Conservation (phyloP, 2,888 invertebrate species). For the Harpalus rufipes region DNA sequence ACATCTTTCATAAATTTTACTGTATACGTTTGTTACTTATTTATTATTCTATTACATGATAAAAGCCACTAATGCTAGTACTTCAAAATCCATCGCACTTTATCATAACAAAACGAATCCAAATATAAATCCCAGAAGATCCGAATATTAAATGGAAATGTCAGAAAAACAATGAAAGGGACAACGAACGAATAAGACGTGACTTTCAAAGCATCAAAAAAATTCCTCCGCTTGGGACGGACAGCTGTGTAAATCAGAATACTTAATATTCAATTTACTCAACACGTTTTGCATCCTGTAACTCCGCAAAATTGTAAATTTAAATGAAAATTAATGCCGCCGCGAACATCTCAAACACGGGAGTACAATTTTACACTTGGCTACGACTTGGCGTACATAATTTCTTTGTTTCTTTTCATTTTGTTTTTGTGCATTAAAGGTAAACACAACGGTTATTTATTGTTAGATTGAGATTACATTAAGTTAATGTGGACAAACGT, state of each 20-base stretch:
- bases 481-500: slow-evolving; percentile 8
- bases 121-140: slow-evolving; percentile 33
- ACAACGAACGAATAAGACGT: slow-evolving; percentile 22
- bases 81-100: background rate
- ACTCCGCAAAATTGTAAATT: slow-evolving; percentile 36
- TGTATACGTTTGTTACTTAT: too few species aligned
- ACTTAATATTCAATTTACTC: slow-evolving; percentile 35
- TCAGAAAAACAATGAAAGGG: slow-evolving; percentile 18
- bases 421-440: slow-evolving; percentile 22
- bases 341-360: slow-evolving; percentile 13
- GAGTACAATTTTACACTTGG: slow-evolving; percentile 15
- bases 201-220: slow-evolving; percentile 28
- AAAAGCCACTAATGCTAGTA: too few species aligned
- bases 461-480: slow-evolving; percentile 32
- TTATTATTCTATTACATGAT: background rate
- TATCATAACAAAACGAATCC: slow-evolving; percentile 30
- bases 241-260: slow-evolving; percentile 18
- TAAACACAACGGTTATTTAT: slow-evolving; percentile 39
- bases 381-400: background rate
- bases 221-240: background rate
- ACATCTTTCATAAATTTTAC: too few species aligned
- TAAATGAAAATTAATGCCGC: slow-evolving; percentile 40
- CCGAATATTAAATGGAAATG: slow-evolving; percentile 26
- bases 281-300: background rate
- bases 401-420: slow-evolving; percentile 27